Base-by-base conservation (phyloP, 1,140 invertebrate species). In the Pseudomyrmex sp. region DNA sequence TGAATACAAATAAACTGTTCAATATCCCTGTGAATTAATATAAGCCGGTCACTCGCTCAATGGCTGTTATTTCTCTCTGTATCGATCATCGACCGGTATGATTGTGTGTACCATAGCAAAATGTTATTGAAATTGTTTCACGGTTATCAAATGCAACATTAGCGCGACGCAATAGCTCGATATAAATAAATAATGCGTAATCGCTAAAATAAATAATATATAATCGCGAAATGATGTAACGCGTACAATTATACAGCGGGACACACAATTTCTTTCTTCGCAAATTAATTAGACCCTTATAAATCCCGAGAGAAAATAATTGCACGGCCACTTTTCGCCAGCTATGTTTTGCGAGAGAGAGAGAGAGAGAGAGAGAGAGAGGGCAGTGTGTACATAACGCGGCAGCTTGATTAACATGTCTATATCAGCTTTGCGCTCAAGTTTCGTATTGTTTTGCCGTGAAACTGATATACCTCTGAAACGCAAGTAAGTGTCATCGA, bases 401-500 rank as follows among this genome's bases (percentile, higher is more conserved):
- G 23, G n/a, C 48, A 2, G 4, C n/a, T 66, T 20, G 46, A 76
- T 76, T 76, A 76, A 20, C 74, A 65, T 76, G 46, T 76, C 73
- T 52, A 52, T 13, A 52, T 56, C 44, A 52, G 48, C 72, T 26
- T 74, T 54, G 48, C 50, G 65, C 68, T 83, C 63, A 56, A 59
- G 35, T 70, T 80, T 61, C 65, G 35, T 59, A 68, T 59, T 70
- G 52, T 70, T 62, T 58, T 50, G 61, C 48, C 20, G 48, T 68
- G 84, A 85, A 85, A 85, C 65, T 68, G 84, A 85, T 85, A 74
- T 18, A 83, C 15, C 10, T 15, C 54, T 83, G 58, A 83, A 85
- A 85, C 35, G 35, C 65, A 85, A 83, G 69, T 83, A 85, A 85
- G 70, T 76, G 66, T 65, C 65, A 84, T 84, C 82, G 72, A 85